These are phyloP conservation scores for Pocillopora meandrina DNA, from an alignment of 92 coral and sea anemone species.

Conservation along the genomic window DNA sequence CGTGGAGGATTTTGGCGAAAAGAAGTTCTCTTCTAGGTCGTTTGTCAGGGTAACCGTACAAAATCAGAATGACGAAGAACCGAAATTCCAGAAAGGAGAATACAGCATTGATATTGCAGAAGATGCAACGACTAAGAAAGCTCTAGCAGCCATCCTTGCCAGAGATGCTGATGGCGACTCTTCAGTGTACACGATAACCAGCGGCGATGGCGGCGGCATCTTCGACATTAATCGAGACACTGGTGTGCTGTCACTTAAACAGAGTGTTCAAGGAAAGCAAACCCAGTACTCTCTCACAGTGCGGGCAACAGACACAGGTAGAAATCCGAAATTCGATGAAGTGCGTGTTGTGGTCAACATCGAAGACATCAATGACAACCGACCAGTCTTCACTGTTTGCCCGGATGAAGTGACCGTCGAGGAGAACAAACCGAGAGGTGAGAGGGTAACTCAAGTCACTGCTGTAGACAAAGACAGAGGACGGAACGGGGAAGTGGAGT, in stretches of 20 bases:
- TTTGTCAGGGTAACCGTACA: conserved; percentile 60
- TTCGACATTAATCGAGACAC: conserved; percentile 39
- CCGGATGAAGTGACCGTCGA: conserved; percentile 47
- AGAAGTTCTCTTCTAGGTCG: conserved; percentile 34
- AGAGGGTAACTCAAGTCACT: conserved; percentile 48
- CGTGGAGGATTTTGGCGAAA: conserved; percentile 74
- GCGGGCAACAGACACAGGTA: conserved; percentile 61
- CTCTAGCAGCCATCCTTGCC: conserved; percentile 90
- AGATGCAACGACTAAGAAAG: conserved; percentile 54
- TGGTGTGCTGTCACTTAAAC: conserved; percentile 66
- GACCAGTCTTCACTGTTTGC: conserved; percentile 79
- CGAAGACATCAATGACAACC: conserved; percentile 77
- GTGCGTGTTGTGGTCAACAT: conserved; percentile 71
- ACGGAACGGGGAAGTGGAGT: conserved; percentile 79
- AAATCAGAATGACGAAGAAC: conserved; percentile 76
- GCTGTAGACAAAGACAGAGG: conserved; percentile 88
- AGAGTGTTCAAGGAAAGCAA: conserved; percentile 41
- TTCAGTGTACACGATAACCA: conserved; percentile 49
- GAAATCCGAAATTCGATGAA: conserved; percentile 26
- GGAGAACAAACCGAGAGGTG: conserved; percentile 77
- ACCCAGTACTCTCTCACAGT: conserved; percentile 67
- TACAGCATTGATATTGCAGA: conserved; percentile 85
- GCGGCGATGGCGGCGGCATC: conserved; percentile 35
- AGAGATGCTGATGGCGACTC: conserved; percentile 77
- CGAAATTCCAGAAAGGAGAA: conserved; percentile 63